phyloP scores from a whole-genome alignment of 2,113 vertebrate species.

The Atractosteus spatula region DNA sequence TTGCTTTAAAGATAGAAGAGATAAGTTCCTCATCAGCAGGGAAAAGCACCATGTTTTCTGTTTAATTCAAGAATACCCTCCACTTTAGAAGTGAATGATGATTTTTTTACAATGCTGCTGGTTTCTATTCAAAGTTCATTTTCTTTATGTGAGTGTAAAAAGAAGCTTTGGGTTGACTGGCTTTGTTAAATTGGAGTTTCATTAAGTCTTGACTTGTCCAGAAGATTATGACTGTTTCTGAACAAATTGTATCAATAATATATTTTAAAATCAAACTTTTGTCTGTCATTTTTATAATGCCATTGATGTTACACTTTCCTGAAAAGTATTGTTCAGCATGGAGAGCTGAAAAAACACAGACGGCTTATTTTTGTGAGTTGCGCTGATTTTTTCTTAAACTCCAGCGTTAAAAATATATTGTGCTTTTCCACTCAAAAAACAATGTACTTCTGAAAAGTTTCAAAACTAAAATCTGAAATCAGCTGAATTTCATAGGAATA shows the following conservation, averaged over 20 bases:
- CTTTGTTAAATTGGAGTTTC: not conserved
- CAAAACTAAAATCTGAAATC: too few species aligned
- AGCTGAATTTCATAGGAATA: too few species aligned
- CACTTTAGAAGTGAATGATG: not conserved
- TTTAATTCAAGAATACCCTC: not conserved
- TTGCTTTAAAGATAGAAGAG: not conserved
- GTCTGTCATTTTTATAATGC: not conserved
- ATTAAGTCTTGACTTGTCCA: not conserved
- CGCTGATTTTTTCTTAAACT: too few species aligned
- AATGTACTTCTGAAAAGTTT: not conserved
- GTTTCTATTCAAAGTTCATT: not conserved
- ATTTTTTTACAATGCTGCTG: not conserved
- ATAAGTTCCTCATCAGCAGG: not conserved
- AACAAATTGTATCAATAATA: not conserved
- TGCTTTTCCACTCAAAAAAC: too few species aligned
- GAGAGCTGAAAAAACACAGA: too few species aligned
- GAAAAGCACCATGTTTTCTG: not conserved
- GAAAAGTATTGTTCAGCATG: too few species aligned
- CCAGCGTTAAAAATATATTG: too few species aligned
- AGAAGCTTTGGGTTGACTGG: not conserved
- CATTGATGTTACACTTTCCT: not conserved
- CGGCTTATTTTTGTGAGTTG: too few species aligned
- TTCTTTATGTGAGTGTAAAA: not conserved
- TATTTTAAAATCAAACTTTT: slow-evolving; percentile 4
- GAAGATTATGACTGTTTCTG: not conserved